phyloP scores from a whole-genome alignment of 2,888 invertebrate genomes.

The Abrostola triplasia region DNA sequence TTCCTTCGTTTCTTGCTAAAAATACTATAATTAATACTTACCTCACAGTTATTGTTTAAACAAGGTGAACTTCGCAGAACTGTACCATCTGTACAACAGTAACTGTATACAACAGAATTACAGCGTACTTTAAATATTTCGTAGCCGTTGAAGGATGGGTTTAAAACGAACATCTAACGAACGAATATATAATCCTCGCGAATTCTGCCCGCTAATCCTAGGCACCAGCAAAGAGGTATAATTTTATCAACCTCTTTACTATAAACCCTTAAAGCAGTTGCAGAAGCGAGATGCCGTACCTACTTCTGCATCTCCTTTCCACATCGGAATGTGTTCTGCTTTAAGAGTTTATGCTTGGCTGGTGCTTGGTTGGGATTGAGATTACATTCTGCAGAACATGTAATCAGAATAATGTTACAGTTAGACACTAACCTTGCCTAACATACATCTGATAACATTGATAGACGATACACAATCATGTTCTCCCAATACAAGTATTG shows the following conservation, averaged over 20 bases:
- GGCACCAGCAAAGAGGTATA: no score
- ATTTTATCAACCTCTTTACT: no score
- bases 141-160: slow-evolving; percentile 9
- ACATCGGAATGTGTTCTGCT: no score
- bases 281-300: no score
- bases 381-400: slow-evolving; percentile 28
- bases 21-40: slow-evolving; percentile 1
- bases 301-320: no score
- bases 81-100: slow-evolving; percentile 11
- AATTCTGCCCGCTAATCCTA: no score
- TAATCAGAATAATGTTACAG: slow-evolving; percentile 31
- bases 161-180: not conserved
- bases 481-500: no score
- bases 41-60: slow-evolving; percentile 11
- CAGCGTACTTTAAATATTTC: slow-evolving; percentile 13
- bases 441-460: not conserved
- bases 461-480: no score
- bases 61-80: slow-evolving; percentile 25
- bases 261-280: no score
- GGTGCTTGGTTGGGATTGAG: slow-evolving; percentile 25
- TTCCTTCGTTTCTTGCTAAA: not conserved
- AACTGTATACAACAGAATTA: slow-evolving; percentile 7
- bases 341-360: no score
- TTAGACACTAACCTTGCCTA: slow-evolving; percentile 15
- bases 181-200: slow-evolving; percentile 7